Percentiles rank a stretch among this genome's conserved stretches.
These are phyloP conservation scores for Burhinus bistriatus DNA, from an alignment of 2,113 vertebrate species.

Conservation along the genomic window DNA sequence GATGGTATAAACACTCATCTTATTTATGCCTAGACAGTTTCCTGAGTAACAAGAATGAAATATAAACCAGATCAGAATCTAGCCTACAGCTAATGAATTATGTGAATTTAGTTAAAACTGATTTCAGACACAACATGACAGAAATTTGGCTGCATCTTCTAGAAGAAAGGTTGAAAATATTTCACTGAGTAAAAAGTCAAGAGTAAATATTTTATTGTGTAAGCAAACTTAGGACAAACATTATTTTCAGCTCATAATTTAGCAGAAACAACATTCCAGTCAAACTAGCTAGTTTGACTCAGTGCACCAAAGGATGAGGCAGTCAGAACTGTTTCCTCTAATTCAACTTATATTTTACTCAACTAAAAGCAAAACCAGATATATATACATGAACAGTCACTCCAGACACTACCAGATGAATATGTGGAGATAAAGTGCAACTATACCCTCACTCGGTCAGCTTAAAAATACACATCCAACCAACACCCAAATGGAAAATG, in stretches of 20 bases:
- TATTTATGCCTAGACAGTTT: slow-evolving; percentile 19
- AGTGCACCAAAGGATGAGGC: background rate
- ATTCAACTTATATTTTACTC: slow-evolving; percentile 24
- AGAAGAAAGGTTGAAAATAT: slow-evolving; percentile 31
- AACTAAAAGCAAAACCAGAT: background rate
- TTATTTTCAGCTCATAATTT: slow-evolving; percentile 28
- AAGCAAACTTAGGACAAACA: slow-evolving; percentile 35
- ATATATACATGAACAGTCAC: background rate
- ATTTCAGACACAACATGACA: slow-evolving; percentile 40
- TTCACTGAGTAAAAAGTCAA: slow-evolving; percentile 36
- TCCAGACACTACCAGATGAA: background rate
- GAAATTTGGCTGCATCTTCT: slow-evolving; percentile 41
- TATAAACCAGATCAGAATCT: slow-evolving; percentile 38
- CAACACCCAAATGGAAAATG: slow-evolving; percentile 14
- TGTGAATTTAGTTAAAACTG: slow-evolving; percentile 27
- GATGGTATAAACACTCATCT: background rate
- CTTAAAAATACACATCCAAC: slow-evolving; percentile 15
- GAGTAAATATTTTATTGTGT: slow-evolving; percentile 44
- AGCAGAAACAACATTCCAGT: slow-evolving; percentile 22
- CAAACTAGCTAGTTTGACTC: slow-evolving; percentile 15
- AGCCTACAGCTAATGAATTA: slow-evolving; percentile 4
- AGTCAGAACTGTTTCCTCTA: background rate
- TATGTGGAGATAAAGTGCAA: background rate
- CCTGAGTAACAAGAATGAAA: slow-evolving; percentile 30
- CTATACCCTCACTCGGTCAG: background rate